phyloP scores from a whole-genome alignment of 2,797 vertebrate genomes.

The Anguilla pacifica region DNA sequence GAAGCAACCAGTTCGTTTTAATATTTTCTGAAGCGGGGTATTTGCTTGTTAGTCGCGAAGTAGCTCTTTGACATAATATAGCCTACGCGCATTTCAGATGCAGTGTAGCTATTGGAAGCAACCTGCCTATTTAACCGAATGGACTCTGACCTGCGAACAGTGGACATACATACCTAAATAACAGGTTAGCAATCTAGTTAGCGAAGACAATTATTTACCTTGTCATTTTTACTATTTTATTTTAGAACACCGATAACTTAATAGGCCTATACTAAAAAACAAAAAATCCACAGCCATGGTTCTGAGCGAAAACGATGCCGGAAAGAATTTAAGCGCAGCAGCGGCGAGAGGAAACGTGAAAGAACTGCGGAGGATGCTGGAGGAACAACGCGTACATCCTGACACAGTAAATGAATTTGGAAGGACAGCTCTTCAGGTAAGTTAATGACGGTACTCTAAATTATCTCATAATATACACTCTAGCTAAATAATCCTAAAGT shows the following conservation, averaged over 20 bases:
- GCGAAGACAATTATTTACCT: constrained; percentile 2
- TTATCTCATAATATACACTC: not conserved
- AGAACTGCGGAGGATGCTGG: constrained; percentile 81
- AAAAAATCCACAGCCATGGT: constrained; percentile 68
- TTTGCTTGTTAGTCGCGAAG: constrained; percentile 7
- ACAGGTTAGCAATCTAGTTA: not conserved
- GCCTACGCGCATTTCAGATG: not conserved
- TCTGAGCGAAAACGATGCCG: constrained; percentile 74
- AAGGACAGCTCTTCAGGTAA: constrained; percentile 85
- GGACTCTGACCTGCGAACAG: not conserved
- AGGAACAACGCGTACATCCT: constrained; percentile 79
- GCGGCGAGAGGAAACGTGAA: constrained; percentile 78
- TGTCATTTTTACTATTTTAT: not conserved
- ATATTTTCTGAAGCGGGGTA: constrained; percentile 2
- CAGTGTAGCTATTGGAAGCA: not conserved
- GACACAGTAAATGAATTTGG: constrained; percentile 83
- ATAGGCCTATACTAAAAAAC: not conserved
- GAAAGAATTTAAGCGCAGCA: constrained; percentile 80
- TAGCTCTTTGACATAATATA: constrained; percentile 15
- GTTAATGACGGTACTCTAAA: constrained; percentile 1
- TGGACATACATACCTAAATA: not conserved
- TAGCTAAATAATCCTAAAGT: not conserved
- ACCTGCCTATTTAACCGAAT: not conserved
- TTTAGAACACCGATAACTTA: not conserved
- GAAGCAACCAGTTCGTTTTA: not conserved